Evolutionary conservation across 2,888 invertebrate genomes (phyloP).

Genomic region (Euspilapteryx auroguttella): DNA sequence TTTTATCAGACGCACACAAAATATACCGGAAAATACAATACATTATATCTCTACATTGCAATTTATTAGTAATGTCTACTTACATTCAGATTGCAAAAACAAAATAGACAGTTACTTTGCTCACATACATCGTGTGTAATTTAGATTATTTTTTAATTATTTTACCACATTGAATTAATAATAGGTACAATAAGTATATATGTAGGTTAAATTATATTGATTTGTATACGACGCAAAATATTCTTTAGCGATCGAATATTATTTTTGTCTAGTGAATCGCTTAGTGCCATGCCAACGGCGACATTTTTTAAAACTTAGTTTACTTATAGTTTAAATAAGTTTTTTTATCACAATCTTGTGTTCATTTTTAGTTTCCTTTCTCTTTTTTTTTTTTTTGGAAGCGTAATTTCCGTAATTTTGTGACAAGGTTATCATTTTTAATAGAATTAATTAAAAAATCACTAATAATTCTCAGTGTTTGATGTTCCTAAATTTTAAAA

Average conservation of each 20-base stretch:
- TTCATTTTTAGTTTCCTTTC: slow-evolving; percentile 29
- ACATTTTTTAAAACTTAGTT: slow-evolving; percentile 21
- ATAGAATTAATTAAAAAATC: slow-evolving; percentile 40
- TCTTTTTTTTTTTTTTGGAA: slow-evolving; percentile 23
- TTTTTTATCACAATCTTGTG: slow-evolving; percentile 33
- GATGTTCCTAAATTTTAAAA: slow-evolving; percentile 58
- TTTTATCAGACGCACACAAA: too few relatives aligned
- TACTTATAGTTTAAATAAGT: slow-evolving; percentile 13
- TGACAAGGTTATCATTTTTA: too few relatives aligned
- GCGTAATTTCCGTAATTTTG: slow-evolving; percentile 6
- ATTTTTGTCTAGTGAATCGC: slow-evolving; percentile 33
- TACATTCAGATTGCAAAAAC: too few relatives aligned
- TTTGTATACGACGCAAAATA: slow-evolving; percentile 2
- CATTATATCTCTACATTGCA: too few relatives aligned
- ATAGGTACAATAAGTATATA: neutral
- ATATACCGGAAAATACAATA: too few relatives aligned
- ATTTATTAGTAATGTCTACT: too few relatives aligned
- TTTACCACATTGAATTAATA: too few relatives aligned
- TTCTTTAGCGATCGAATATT: neutral
- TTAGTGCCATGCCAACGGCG: slow-evolving; percentile 48
- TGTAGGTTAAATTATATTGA: neutral
- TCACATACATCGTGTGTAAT: too few relatives aligned
- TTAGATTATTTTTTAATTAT: slow-evolving; percentile 11
- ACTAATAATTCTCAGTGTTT: slow-evolving; percentile 54
- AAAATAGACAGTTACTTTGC: too few relatives aligned